A percentile compares a stretch with the other conserved stretches of the same genome.
Conservation (phyloP, 1,140 invertebrate species). For the Drosophila dunni region DNA sequence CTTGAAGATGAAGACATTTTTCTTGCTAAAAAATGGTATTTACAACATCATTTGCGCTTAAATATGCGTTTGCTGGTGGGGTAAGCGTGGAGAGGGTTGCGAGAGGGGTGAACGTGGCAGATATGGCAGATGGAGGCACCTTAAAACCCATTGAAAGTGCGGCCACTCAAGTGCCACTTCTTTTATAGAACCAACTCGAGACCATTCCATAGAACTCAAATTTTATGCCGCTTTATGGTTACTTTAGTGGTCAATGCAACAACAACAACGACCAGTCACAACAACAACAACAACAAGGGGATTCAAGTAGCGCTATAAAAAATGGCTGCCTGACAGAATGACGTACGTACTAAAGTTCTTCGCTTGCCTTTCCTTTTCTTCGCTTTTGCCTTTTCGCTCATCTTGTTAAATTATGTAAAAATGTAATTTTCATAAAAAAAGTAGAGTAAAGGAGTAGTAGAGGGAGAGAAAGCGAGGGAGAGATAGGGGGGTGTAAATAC, state of each 20-base stretch:
- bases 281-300: not conserved
- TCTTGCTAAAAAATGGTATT: slow-evolving; percentile 72
- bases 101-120: slow-evolving; percentile 11
- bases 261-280: slow-evolving; percentile 47
- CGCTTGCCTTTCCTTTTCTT: not conserved
- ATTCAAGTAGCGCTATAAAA: slow-evolving; percentile 43
- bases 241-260: slow-evolving; percentile 75
- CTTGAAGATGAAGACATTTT: slow-evolving; percentile 76
- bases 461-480: not conserved
- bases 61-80: slow-evolving; percentile 19
- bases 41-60: slow-evolving; percentile 74
- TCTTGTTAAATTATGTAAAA: slow-evolving; percentile 75
- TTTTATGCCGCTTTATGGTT: slow-evolving; percentile 71
- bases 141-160: slow-evolving; percentile 60
- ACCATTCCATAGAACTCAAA: slow-evolving; percentile 43
- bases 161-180: slow-evolving; percentile 69
- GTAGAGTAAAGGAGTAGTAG: not conserved
- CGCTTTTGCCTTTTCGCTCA: slow-evolving; percentile 3
- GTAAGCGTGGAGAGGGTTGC: not conserved
- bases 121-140: slow-evolving; percentile 26
- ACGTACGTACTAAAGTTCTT: slow-evolving; percentile 26
- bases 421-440: slow-evolving; percentile 63
- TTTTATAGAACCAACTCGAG: slow-evolving; percentile 12
- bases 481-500: slow-evolving; percentile 47
- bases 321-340: slow-evolving; percentile 52